A percentile compares a stretch with the other conserved stretches of the same genome.
These are phyloP conservation scores for Bufo gargarizans DNA, from an alignment of 2,113 vertebrate genomes.

Conservation along the genomic window DNA sequence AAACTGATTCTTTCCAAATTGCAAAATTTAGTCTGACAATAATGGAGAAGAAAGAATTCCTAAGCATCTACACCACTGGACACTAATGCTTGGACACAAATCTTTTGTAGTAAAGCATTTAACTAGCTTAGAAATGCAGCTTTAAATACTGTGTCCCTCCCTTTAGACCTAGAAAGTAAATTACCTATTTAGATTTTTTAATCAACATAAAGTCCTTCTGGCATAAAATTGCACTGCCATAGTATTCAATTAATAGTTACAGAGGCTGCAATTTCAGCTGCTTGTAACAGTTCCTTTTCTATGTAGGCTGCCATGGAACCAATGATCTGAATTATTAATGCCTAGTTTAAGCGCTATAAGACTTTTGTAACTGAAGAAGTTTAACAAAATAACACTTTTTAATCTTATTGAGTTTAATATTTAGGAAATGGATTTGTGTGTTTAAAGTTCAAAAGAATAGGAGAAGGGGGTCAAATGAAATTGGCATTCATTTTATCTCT, in stretches of 20 bases:
- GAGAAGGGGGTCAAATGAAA: constrained; percentile 35
- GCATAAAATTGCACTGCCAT: constrained; percentile 48
- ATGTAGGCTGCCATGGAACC: constrained; percentile 57
- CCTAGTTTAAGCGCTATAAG: constrained; percentile 49
- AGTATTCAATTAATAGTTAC: constrained; percentile 56
- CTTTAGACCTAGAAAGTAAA: constrained; percentile 48
- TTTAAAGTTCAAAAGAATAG: constrained; percentile 38
- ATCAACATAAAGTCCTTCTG: constrained; percentile 50
- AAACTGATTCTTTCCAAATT: neutral
- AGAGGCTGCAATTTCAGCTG: constrained; percentile 20
- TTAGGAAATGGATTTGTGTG: constrained; percentile 56
- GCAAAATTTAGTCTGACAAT: neutral
- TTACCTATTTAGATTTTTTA: constrained; percentile 54
- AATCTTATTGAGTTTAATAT: constrained; percentile 50
- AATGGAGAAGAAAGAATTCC: neutral
- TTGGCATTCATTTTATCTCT: constrained; percentile 36
- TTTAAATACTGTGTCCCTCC: neutral
- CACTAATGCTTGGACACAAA: neutral
- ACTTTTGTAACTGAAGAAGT: constrained; percentile 54
- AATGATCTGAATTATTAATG: constrained; percentile 63
- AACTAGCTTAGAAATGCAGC: neutral
- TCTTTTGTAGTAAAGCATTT: neutral
- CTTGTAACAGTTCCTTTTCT: constrained; percentile 56
- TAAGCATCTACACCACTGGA: neutral
- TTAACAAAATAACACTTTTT: constrained; percentile 46